Evolutionary conservation across 2,113 vertebrate species (phyloP), one percentile per base, ranked within the genome.

Genomic region (Melanotaenia duboulayi): DNA sequence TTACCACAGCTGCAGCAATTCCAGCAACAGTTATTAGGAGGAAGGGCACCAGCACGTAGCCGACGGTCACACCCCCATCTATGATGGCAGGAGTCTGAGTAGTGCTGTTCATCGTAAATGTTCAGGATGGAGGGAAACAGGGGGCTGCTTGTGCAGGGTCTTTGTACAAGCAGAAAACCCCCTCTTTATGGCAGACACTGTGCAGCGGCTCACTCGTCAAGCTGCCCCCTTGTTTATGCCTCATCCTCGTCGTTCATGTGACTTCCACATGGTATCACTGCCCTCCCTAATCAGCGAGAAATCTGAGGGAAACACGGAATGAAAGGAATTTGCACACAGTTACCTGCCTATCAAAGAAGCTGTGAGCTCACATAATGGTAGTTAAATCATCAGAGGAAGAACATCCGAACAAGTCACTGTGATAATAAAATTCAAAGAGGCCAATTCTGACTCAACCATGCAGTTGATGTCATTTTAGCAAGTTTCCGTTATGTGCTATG

Each of bases 1-100:
- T 95, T 89, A 97, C 97, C 96, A 94, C 94, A n/a, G 96, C 97
- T 81, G 94, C 91, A 76, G 93, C 80, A 59, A 96, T 92, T 3
- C 96, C 96, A 2, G 95, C 76, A 23, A 96, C 73, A 37, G 95
- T 97, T 93, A 98, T 90, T 80, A 97, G 90, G 89, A 98, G 87
- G 87, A 98, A 95, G 3, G 97, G 96, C 4, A 97, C 95, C 84
- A 98, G 85, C 51, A 98, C 91, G 46, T 95, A 96, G 84, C 94
- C 90, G 85, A 96, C 94, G 68, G 95, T 89, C 62, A 87, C 91
- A 77, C 96, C 94, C 0, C 94, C 94, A 80, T 87, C 84, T 14
- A 83, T 51, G 61, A 83, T 83, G 68, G 91, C 84, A 39, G 95
- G 93, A 28, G 89, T 78, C 81, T 94, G 91, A n/a, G 91, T 94